Conservation (phyloP, 2,797 vertebrate genomes). For the Circus cinereus region DNA sequence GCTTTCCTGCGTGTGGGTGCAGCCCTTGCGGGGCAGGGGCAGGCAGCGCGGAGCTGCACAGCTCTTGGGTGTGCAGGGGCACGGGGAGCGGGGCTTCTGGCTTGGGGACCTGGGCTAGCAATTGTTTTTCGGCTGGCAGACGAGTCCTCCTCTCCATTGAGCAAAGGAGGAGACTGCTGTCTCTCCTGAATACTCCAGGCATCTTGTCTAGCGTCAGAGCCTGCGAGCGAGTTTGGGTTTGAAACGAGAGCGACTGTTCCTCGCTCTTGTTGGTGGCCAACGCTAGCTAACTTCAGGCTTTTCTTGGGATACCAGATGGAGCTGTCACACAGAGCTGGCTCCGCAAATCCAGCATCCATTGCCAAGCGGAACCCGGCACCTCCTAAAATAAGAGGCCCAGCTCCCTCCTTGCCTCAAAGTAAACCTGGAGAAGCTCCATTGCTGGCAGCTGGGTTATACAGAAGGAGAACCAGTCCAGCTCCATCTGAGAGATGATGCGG, state of each 20-base stretch:
- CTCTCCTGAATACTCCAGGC: not conserved
- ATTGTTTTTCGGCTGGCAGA: not conserved
- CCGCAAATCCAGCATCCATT: accelerated
- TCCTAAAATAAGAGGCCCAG: not conserved
- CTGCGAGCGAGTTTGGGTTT: not conserved
- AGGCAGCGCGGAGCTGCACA: not conserved
- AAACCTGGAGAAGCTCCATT: not conserved
- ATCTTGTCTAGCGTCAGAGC: not conserved
- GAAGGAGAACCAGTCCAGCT: not conserved
- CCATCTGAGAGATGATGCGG: accelerated
- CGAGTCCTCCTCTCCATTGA: not conserved
- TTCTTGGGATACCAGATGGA: not conserved
- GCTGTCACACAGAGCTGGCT: not conserved
- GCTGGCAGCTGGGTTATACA: accelerated
- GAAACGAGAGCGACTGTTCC: not conserved
- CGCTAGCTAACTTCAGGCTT: accelerated
- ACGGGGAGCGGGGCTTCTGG: not conserved
- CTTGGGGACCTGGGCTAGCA: not conserved
- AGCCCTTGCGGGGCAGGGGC: not conserved
- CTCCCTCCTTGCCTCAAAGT: not conserved
- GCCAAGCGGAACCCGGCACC: accelerated
- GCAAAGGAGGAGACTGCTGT: not conserved
- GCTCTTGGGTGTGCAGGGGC: not conserved
- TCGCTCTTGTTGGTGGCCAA: not conserved
- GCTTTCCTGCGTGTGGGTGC: not conserved